Base-by-base conservation (phyloP, 2,888 invertebrate species). In the Limenitis camilla region DNA sequence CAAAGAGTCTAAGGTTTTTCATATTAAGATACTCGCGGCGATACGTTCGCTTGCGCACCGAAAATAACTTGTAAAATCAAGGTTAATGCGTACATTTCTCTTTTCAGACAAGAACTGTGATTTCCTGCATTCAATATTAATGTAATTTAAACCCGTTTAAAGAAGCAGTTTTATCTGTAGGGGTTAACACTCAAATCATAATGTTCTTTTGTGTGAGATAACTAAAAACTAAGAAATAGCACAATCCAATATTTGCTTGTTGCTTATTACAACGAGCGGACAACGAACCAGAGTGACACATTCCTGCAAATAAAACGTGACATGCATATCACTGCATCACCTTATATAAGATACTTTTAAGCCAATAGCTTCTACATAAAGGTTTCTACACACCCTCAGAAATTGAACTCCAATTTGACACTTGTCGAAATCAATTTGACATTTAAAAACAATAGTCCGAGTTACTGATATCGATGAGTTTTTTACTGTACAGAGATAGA, bases 61-160 rank as follows among this genome's bases (percentile, higher is more conserved):
- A 49, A 69, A 71, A 71, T 72, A 72, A 66, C 56, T 52, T 49
- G 48, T 35, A 55, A 66, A 63, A 69, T 70, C 68, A 70, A 66
- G 71, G 68, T 66, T 64, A 60, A 47, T 56, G 52, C 62, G 60
- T 61, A 56, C 59, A 45, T 54, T 55, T 49, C 46, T 49, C 33
- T 53, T 49, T 55, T 52, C 48, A 43, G 45, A 53, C 38, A 50
- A 50, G 42, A 41, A 40, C 28, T 45, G 29, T 7, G 10, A 42
- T 48, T 51, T 39, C 30, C 42, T 44, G 41, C 31, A 5, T 40
- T 41, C n/a, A 39, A 44, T 33, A 40, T n/a, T 29, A 11, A 5
- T 31, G 10, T 6, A 5, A 9, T 19, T 19, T 19, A 19, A 19
- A n/a, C n/a, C n/a, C n/a, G 19, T 19, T 19, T 19, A 19, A 19